Evolutionary conservation across 2,888 invertebrate genomes (phyloP).

Genomic region (Slavum lentiscoides): DNA sequence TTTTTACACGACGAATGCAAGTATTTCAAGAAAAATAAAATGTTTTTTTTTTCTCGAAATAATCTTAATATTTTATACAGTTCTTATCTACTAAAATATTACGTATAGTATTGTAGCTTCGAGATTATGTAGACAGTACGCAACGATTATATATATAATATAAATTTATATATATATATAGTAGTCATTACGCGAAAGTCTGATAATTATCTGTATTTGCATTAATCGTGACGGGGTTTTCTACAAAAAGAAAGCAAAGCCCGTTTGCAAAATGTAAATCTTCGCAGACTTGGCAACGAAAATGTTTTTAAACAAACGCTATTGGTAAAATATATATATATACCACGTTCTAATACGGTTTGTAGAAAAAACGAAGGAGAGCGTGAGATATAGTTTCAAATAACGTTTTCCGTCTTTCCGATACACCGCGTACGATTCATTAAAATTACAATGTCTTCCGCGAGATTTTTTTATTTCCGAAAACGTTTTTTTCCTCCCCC

Average conservation of each 20-base stretch:
- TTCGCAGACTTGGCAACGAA: constrained; percentile 2
- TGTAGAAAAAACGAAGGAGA: constrained; percentile 5
- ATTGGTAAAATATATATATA: not conserved
- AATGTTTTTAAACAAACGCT: constrained; percentile 10
- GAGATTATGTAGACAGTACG: too few relatives aligned
- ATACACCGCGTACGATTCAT: not conserved
- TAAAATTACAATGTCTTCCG: too few relatives aligned
- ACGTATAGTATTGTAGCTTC: too few relatives aligned
- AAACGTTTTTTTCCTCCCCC: too few relatives aligned
- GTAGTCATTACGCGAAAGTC: not conserved
- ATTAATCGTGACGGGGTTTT: not conserved
- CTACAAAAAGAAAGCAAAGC: not conserved
- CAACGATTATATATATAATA: too few relatives aligned
- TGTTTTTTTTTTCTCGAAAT: too few relatives aligned
- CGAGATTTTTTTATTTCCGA: too few relatives aligned
- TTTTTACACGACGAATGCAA: too few relatives aligned
- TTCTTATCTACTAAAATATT: too few relatives aligned
- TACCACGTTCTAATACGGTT: not conserved
- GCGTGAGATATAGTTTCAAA: not conserved
- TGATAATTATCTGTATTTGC: not conserved
- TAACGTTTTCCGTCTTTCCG: constrained; percentile 1
- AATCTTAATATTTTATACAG: too few relatives aligned
- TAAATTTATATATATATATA: not conserved
- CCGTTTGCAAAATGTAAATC: not conserved
- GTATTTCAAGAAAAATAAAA: too few relatives aligned